These are phyloP conservation scores for Verasper variegatus DNA, from an alignment of 2,113 vertebrate species.

Conservation along the genomic window DNA sequence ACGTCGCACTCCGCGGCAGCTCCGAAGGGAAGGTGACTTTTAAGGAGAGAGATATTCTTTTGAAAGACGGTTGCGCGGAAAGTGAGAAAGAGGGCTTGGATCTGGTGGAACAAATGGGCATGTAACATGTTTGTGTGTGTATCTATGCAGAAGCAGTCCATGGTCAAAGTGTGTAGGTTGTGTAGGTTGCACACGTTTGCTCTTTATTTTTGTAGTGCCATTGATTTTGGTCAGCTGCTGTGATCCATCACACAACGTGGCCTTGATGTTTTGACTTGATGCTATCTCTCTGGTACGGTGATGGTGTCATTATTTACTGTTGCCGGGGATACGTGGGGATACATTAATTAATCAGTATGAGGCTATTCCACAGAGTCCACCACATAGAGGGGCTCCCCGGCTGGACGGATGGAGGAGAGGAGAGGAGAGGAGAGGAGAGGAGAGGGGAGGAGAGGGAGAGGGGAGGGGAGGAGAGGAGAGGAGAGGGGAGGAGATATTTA, in stretches of 20 bases:
- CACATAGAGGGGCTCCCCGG: constrained; percentile 31
- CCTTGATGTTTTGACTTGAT: constrained; percentile 77
- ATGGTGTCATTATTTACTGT: constrained; percentile 77
- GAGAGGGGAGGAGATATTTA: not conserved
- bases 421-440: constrained; percentile 3
- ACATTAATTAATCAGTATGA: constrained; percentile 79
- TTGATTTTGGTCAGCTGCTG: constrained; percentile 72
- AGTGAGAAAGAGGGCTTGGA: not conserved
- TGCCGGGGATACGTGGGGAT: constrained; percentile 62
- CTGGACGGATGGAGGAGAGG: constrained; percentile 29
- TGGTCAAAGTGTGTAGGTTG: not conserved
- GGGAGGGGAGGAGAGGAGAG: not conserved
- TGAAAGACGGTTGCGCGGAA: constrained; percentile 32
- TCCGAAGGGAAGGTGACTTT: constrained; percentile 72
- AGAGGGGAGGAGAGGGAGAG: no score
- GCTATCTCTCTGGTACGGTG: constrained; percentile 67
- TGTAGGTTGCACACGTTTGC: constrained; percentile 1
- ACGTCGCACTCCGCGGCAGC: constrained; percentile 25
- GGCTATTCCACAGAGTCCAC: constrained; percentile 50
- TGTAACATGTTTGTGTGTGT: not conserved
- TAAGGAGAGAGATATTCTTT: constrained; percentile 44
- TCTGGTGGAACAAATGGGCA: not conserved
- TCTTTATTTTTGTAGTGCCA: constrained; percentile 61
- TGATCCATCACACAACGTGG: constrained; percentile 73
- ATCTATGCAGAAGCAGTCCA: not conserved